Evolutionary conservation across 2,113 vertebrate genomes (phyloP).

Genomic region (Orycteropus afer): DNA sequence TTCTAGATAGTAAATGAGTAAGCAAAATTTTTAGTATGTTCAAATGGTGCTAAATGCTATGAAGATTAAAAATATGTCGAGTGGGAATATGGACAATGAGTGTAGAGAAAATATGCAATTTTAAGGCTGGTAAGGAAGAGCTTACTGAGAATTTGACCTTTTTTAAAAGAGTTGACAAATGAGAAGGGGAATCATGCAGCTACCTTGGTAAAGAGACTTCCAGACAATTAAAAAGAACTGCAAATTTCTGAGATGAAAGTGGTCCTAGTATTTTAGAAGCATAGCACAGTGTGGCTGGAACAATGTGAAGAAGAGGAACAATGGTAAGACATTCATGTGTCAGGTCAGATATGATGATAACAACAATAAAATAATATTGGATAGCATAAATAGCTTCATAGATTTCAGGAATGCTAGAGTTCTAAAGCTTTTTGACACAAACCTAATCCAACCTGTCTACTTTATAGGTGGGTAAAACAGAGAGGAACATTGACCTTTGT

Average conservation of each 20-base stretch:
- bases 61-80: background rate
- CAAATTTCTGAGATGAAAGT: background rate
- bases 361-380: background rate
- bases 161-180: background rate
- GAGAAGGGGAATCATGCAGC: too few relatives aligned
- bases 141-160: background rate
- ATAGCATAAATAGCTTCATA: background rate
- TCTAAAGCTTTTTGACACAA: background rate
- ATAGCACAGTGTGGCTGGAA: background rate
- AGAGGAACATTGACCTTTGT: background rate
- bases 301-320: background rate
- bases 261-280: background rate
- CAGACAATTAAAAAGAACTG: background rate
- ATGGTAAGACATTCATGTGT: background rate
- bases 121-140: background rate
- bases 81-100: background rate
- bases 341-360: background rate
- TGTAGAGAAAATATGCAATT: background rate
- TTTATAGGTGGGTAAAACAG: background rate
- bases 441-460: background rate
- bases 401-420: background rate
- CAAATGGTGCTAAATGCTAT: background rate
- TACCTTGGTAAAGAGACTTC: background rate
- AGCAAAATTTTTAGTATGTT: background rate
- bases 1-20: background rate